Base-by-base conservation (phyloP, 2,113 vertebrate genomes). In the Macquaria australasica region DNA sequence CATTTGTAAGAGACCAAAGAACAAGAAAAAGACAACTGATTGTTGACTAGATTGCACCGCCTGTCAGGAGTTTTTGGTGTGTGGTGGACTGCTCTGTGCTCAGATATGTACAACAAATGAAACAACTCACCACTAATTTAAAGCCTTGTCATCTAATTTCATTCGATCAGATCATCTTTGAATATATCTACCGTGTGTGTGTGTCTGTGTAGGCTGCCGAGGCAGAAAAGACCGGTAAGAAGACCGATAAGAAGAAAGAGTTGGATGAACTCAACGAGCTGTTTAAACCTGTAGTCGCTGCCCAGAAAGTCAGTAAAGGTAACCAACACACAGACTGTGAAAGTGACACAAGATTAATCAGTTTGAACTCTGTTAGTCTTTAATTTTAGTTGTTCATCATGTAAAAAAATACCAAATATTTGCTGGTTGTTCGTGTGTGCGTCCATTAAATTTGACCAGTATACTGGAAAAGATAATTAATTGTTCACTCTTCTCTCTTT, bases 231-330 rank as follows among this genome's bases (percentile, higher is more conserved):
- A 96, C 97, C 92, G 94, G 81, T 69, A 96, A 97, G 86, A 99
- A 99, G 93, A 91, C 90, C 9, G 98, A 99, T 85, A 99, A 99
- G 95, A 99, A 99, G 94, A 99, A 99, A 88, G 98, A 99, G 80
- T 79, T 99, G 8, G 96, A 97, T 3, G 98, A 99, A 86, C 90
- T 99, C 85, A 99, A 99, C 70, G 98, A 99, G 73, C 96, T 99
- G 20, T 99, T 99, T 91, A 99, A 97, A 94, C 98, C 98, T 1
- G 98, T 99, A 12, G 98, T 99, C 45, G 96, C 94, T 88, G 97
- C 98, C 50, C 98, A 99, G 93, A 99, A 99, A 96, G 97, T 99
- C 92, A 97, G 96, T 94, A 99, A 99, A 99, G 98, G 98, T 99
- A 96, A 92, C 7, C 1, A 5, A 10, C 20, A 37, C 48, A 41